phyloP scores from a whole-genome alignment of 2,888 invertebrate genomes.

The Agonopterix arenella region DNA sequence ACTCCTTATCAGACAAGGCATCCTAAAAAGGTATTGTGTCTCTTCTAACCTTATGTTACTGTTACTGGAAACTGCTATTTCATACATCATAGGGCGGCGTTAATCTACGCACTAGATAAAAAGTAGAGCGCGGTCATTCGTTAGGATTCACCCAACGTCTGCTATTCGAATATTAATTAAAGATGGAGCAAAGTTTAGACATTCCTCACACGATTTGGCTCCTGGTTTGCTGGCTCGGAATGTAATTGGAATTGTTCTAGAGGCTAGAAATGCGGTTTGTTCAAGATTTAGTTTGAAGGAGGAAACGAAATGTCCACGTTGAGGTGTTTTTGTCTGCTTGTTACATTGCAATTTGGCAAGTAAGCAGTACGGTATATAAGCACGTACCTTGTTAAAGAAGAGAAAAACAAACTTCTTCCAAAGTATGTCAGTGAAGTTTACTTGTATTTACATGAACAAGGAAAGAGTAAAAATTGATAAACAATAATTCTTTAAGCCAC shows the following conservation, averaged over 20 bases:
- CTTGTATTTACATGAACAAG: too few species aligned
- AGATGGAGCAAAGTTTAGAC: conserved; percentile 51
- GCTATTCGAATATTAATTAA: conserved; percentile 54
- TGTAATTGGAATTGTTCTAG: conserved; percentile 70
- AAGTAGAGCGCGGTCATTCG: conserved; percentile 1
- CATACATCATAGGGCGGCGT: too few species aligned
- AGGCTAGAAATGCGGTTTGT: conserved; percentile 56
- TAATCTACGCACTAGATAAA: not conserved
- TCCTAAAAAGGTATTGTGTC: too few species aligned
- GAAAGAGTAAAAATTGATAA: too few species aligned
- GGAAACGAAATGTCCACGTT: not conserved
- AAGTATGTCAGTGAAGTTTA: too few species aligned
- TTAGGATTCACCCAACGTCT: conserved; percentile 19
- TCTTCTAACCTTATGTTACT: too few species aligned
- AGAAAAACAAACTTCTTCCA: not conserved
- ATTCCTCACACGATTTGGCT: conserved; percentile 49
- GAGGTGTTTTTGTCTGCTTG: too few species aligned
- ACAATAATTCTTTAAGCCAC: too few species aligned
- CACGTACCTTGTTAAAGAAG: not conserved
- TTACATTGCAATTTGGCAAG: not conserved
- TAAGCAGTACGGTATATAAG: not conserved
- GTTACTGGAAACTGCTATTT: too few species aligned
- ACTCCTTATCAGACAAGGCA: too few species aligned
- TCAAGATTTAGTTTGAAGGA: conserved; percentile 42
- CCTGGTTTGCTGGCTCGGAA: conserved; percentile 40